Evolutionary conservation across 2,113 vertebrate species (phyloP), one percentile per base, ranked within the genome.

Genomic region (Anthoscopus minutus): DNA sequence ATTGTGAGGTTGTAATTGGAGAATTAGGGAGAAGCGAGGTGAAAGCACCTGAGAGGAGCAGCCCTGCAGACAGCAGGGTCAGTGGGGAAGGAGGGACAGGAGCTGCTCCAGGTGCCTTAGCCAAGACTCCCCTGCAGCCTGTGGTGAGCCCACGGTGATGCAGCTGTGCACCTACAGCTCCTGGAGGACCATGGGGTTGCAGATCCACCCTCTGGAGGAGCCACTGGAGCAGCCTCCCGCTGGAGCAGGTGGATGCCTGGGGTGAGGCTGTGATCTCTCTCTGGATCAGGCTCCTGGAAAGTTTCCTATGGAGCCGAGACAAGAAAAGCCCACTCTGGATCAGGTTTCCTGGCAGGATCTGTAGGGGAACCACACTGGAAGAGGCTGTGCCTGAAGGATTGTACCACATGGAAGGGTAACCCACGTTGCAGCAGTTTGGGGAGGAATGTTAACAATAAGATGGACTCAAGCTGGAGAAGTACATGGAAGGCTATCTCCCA

Each of bases 291-390:
- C 7, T 64, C 9, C 40, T 54, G n/a, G 40, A 23, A 45, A 38
- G 4, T 38, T 64, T 73, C 28, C 58, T 23, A 18, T 19, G 48
- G n/a, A 54, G 7, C 7, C 0, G 2, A 54, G 67, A 51, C 33
- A 33, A 45, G 38, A 45, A 16, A n/a, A 45, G 7, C 23, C 40
- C 22, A 22, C 9, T 2, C 7, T 37, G 38, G 9, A 54, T 21
- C 38, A 62, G 4, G 14, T 54, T 72, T 53, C 33, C 33, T 33
- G 47, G 17, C 22, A 54, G 28, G 33, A 37, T 3, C 22, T 45
- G 14, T 27, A 13, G 14, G 13, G 22, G 33, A 54, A 14, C 14
- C 40, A 15, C 0, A 0, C 4, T 54, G 40, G 33, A 54, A 13
- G 13, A 45, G 11, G 57, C 17, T 53, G 57, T 44, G 27, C 28